phyloP scores from a whole-genome alignment of 2,797 vertebrate genomes.

The Chelidonichthys spinosus region DNA sequence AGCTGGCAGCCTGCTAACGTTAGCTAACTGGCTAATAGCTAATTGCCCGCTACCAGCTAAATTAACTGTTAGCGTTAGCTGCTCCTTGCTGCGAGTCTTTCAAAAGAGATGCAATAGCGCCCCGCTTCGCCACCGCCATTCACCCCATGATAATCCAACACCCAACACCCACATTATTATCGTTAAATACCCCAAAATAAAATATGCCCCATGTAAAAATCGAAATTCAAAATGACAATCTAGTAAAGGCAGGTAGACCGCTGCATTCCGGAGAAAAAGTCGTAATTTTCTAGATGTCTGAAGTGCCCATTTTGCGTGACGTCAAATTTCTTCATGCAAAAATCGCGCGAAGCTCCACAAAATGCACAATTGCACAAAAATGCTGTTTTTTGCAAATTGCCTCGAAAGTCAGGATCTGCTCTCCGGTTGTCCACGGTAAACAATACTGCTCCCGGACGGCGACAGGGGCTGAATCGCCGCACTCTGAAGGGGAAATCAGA shows the following conservation, averaged over 20 bases:
- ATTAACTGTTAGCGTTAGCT: slow-evolving; percentile 76
- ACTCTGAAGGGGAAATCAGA: slow-evolving; percentile 86
- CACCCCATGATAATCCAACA: slow-evolving; percentile 90
- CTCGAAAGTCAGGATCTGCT: slow-evolving; percentile 69
- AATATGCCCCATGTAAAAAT: slow-evolving; percentile 75
- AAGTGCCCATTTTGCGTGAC: slow-evolving; percentile 84
- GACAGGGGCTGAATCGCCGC: slow-evolving; percentile 82
- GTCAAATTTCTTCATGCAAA: slow-evolving; percentile 86
- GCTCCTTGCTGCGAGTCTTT: slow-evolving; percentile 72
- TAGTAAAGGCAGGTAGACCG: slow-evolving; percentile 59
- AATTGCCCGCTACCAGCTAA: slow-evolving; percentile 78
- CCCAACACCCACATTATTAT: slow-evolving; percentile 88
- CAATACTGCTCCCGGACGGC: slow-evolving; percentile 78
- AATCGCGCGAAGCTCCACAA: slow-evolving; percentile 76
- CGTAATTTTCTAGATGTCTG: slow-evolving; percentile 75
- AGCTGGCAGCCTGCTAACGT: slow-evolving; percentile 74
- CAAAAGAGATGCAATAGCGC: slow-evolving; percentile 93
- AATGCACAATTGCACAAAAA: slow-evolving; percentile 82
- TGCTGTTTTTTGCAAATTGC: slow-evolving; percentile 61
- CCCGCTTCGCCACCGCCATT: slow-evolving; percentile 91
- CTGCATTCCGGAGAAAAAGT: slow-evolving; percentile 63
- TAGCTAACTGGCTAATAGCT: slow-evolving; percentile 79
- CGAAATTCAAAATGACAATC: slow-evolving; percentile 47
- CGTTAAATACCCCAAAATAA: slow-evolving; percentile 79
- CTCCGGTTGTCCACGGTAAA: slow-evolving; percentile 83